Evolutionary conservation across 64 coral and sea anemone species (phyloP), one percentile per base, ranked within the genome.

Genomic region (Stichodactyla helianthus): DNA sequence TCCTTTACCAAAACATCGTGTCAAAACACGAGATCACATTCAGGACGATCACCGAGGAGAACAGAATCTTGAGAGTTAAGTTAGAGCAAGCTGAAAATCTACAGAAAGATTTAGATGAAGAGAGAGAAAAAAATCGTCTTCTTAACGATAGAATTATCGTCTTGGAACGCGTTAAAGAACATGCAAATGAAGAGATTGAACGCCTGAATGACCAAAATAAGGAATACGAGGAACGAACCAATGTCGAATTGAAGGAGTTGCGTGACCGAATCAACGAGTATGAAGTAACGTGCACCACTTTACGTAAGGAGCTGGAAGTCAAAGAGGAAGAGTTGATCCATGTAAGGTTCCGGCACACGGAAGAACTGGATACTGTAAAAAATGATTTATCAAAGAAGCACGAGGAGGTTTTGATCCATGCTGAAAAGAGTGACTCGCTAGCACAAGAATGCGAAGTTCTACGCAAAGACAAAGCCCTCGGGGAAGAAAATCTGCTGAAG

Each of bases 21-120:
- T 88, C 84, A 51, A 79, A 82, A 50, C 90, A 93, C 77, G 91
- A 97, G 59, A 79, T 87, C 6, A 93, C 94, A 1, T 55, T 85
- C 86, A 87, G 86, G 59, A 89, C 85, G 1, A 86, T 97, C 8
- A 26, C 82, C 10, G 79, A 90, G 76, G 91, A 93, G 90, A 97
- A 93, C 54, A 89, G 58, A 59, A 79, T 60, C 6, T 59, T 92
- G 68, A 92, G 82, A 63, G 62, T 87, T 14, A 55, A 83, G 20
- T 71, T 90, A 54, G 77, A 89, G 14, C 54, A 86, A 67, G 76
- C 71, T 20, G 87, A 89, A 52, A 82, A 89, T 50, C 58, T 91
- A 35, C 83, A 86, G 85, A 82, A 20, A 10, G 51, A 79, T 14
- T 52, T 88, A 17, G 86, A 88, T 28, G 62, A 79, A 88, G 68